Evolutionary conservation across 2,797 vertebrate genomes (phyloP), one percentile per base, ranked within the genome.

Genomic region (Spheniscus humboldti): DNA sequence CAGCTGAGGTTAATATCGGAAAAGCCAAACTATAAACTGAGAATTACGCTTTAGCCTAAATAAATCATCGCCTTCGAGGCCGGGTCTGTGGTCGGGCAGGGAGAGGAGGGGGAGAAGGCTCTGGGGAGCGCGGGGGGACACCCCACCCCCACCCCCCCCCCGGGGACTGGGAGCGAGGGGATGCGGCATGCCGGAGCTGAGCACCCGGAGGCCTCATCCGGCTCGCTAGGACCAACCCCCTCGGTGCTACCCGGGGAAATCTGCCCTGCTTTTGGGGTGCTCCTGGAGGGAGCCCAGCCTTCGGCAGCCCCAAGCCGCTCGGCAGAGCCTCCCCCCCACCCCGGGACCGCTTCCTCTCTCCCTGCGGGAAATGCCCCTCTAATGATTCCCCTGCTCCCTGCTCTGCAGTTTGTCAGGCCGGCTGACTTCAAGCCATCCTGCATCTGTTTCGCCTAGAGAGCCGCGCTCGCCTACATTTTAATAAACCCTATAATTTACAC

Each of bases 401-500:
- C 86, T 97, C 97, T 97, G 97, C 96, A 97, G 68, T 97, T 96
- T 81, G 97, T 97, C 97, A 97, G 96, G 19, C 81, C 3, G 76
- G 64, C 95, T 93, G 95, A 96, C 94, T 97, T 93, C 72, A 66
- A 96, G 86, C 93, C 95, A 53, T 95, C 92, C 89, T 82, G 93
- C 97, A 97, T 97, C 96, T 97, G 97, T 96, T 97, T 92, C 4
- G 91, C 94, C 94, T 94, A n/a, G 91, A 97, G 94, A 96, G 93
- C 91, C 6, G 4, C 62, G 33, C 91, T 97, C 66, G 75, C 94
- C 95, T 96, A 20, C 94, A 0, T 94, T 96, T 97, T 97, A 97
- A 96, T 97, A 97, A 97, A 97, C 96, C 96, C 97, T 96, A 85
- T 97, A 98, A 97, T 98, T 97, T 97, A 97, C 97, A 98, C 97